These are phyloP conservation scores for Cyprinella venusta DNA, from an alignment of 2,797 vertebrate genomes.

Conservation along the genomic window DNA sequence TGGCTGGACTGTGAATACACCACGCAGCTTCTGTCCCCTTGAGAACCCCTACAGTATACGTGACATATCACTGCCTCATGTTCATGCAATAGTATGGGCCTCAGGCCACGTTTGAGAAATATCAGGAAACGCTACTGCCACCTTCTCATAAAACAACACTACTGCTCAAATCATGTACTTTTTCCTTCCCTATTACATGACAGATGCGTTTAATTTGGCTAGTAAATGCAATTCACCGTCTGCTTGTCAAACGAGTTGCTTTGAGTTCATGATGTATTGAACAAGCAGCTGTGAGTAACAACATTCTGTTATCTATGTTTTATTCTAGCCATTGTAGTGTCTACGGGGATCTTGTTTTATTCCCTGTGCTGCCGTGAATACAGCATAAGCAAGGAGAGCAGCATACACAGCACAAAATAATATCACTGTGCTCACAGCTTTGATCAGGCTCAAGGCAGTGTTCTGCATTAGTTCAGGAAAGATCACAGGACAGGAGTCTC, in stretches of 20 bases:
- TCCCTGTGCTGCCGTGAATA: conserved; percentile 7
- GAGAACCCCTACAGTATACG: conserved; percentile 11
- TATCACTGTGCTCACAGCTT: conserved; percentile 11
- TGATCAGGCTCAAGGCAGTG: conserved; percentile 29
- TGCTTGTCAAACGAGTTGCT: conserved; percentile 44
- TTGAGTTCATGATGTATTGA: conserved; percentile 47
- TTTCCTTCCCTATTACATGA: conserved; percentile 16
- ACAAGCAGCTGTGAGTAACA: conserved; percentile 43
- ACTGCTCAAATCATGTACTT: conserved; percentile 17
- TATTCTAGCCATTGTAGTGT: conserved; percentile 3
- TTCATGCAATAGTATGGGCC: conserved; percentile 45
- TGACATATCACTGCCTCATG: conserved; percentile 43
- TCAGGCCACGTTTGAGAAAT: conserved; percentile 44
- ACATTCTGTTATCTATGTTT: conserved; percentile 51
- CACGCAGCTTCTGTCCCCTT: conserved; percentile 29
- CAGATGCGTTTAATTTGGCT: conserved; percentile 51
- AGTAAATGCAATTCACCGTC: conserved; percentile 29
- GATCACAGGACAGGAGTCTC: conserved; percentile 17
- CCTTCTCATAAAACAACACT: conserved; percentile 39
- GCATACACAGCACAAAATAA: conserved; percentile 4
- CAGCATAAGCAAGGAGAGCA: conserved; percentile 22
- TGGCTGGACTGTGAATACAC: conserved; percentile 66
- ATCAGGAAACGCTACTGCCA: conserved; percentile 32
- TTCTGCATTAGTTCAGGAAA: conserved; percentile 54
- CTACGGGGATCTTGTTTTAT: conserved; percentile 34